Base-by-base conservation (phyloP, 2,797 vertebrate species). In the Acropternis orthonyx region DNA sequence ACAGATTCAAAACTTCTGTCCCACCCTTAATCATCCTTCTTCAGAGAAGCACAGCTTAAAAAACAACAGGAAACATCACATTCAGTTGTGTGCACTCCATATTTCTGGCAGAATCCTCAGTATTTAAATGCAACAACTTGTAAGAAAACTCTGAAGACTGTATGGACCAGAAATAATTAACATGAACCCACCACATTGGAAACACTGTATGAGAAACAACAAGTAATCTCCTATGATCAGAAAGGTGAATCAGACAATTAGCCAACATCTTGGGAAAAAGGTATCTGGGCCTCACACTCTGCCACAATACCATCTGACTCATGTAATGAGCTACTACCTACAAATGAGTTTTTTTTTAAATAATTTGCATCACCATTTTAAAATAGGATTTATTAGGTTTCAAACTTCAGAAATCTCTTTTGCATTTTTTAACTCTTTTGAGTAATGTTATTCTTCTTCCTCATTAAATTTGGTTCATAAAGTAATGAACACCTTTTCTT, bases 221-320 rank as follows among this genome's bases (percentile, higher is more conserved):
- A 83, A 41, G 36, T 27, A 46, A 81, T 37, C 13, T 74, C 58
- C 69, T 37, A 8, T 2, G 27, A 49, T 46, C 39, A 76, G 39
- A 81, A 63, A 76, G n/a, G 28, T 85, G 44, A 95, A 87, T 44
- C 84, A 88, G 56, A 48, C 22, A 85, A 69, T 55, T 91, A 73
- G 73, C 11, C 58, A 27, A 52, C 28, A 83, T 9, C 63, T 30
- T 67, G 28, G 41, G 23, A 65, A 68, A 75, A 90, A 81, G 19
- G 10, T 27, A 75, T 16, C 28, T 75, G 28, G 37, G 67, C 41
- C 27, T 69, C 71, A 34, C 8, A 34, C 36, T 52, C 36, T 62
- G 36, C 41, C 55, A 76, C 26, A 75, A 79, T 2, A 0, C 8
- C 22, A 43, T 75, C 24, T 91, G 75, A 85, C 34, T 94, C 78